Percentiles rank a stretch among this genome's conserved stretches.
Conservation (phyloP, 2,888 invertebrate species). For the Ichneumoninae sp. region DNA sequence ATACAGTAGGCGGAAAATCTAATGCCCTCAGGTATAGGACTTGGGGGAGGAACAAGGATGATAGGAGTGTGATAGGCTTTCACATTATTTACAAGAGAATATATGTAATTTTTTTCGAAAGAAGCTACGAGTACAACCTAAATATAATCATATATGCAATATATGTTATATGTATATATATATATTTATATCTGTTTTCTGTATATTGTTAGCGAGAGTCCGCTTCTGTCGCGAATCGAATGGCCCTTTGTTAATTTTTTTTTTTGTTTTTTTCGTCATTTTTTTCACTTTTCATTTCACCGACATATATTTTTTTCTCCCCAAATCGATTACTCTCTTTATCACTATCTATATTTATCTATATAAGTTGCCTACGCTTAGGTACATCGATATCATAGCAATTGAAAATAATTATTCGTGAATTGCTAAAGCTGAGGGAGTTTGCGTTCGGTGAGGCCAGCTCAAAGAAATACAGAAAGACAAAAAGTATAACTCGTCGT, state of each 20-base stretch:
- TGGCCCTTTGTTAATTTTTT: slow-evolving; percentile 26
- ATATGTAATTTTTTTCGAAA: slow-evolving; percentile 62
- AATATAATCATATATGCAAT: slow-evolving; percentile 69
- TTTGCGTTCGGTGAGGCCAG: slow-evolving; percentile 74
- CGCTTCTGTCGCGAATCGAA: slow-evolving; percentile 22
- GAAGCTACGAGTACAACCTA: slow-evolving; percentile 71
- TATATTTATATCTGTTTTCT: slow-evolving; percentile 15
- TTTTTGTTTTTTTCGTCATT: not conserved
- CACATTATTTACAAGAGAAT: slow-evolving; percentile 77
- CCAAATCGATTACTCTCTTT: slow-evolving; percentile 37
- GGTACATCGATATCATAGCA: slow-evolving; percentile 67
- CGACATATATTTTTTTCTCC: slow-evolving; percentile 4
- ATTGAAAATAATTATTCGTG: slow-evolving; percentile 68
- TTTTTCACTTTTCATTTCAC: not conserved
- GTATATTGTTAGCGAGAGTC: slow-evolving; percentile 39
- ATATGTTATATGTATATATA: slow-evolving; percentile 49
- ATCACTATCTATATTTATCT: slow-evolving; percentile 47
- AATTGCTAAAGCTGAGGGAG: slow-evolving; percentile 66
- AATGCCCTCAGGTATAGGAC: slow-evolving; percentile 54
- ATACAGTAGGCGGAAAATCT: slow-evolving; percentile 69
- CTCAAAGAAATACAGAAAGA: slow-evolving; percentile 72
- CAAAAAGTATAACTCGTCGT: slow-evolving; percentile 30
- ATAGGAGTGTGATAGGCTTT: slow-evolving; percentile 51
- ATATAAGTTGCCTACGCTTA: slow-evolving; percentile 58
- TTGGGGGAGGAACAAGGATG: slow-evolving; percentile 29